Percentiles rank a stretch among this genome's conserved stretches.
phyloP scores from a whole-genome alignment of 2,888 invertebrate species.

The Drosophila pseudotakahashii region DNA sequence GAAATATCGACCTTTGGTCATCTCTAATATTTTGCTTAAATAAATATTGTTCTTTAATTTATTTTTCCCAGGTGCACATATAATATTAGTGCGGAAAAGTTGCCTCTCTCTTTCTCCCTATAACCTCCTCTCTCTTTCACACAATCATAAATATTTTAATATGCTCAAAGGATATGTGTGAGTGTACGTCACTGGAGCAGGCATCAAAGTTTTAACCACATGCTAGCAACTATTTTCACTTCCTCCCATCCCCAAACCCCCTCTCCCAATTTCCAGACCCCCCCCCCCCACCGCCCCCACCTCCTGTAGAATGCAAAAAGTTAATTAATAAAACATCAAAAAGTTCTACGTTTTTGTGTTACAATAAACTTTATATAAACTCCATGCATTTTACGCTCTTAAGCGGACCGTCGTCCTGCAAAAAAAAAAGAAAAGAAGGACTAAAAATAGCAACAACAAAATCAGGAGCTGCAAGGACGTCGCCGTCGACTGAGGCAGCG shows the following conservation, averaged over 20 bases:
- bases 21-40: too few relatives aligned
- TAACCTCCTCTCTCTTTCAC: constrained; percentile 7
- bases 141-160: constrained; percentile 72
- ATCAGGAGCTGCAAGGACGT: constrained; percentile 27
- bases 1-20: too few relatives aligned
- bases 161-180: constrained; percentile 60
- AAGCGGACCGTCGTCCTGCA: constrained; percentile 34
- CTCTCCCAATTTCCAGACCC: constrained; percentile 4
- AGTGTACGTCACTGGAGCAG: constrained; percentile 73
- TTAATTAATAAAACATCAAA: constrained; percentile 80
- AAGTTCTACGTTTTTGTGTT: constrained; percentile 77
- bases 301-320: constrained; percentile 69
- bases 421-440: neutral
- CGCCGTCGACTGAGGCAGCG: constrained; percentile 8
- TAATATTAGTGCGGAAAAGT: constrained; percentile 18
- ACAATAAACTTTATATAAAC: constrained; percentile 77
- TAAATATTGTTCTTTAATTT: too few relatives aligned
- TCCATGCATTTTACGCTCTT: constrained; percentile 74
- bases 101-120: neutral
- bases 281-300: neutral
- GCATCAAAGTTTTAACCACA: constrained; percentile 78
- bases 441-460: constrained; percentile 8
- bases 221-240: constrained; percentile 50
- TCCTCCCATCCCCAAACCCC: neutral
- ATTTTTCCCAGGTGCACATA: constrained; percentile 16